phyloP scores from a whole-genome alignment of 2,888 invertebrate species.

The Ornithoptera priamus region DNA sequence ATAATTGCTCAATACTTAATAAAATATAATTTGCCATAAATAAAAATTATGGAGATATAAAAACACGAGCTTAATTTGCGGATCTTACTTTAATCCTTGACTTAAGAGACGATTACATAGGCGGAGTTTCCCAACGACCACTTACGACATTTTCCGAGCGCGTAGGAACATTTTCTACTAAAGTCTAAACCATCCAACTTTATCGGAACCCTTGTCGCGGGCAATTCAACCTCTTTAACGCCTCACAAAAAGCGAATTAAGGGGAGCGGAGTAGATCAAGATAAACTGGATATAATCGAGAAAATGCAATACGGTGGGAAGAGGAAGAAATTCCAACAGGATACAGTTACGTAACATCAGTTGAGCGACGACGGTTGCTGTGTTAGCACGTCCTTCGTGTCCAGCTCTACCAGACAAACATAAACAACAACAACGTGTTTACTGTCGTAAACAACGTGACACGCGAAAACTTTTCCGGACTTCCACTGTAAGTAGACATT shows the following conservation, averaged over 20 bases:
- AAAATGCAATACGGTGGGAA: conserved; percentile 56
- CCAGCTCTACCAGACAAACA: conserved; percentile 45
- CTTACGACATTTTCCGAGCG: conserved; percentile 59
- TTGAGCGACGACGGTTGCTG: conserved; percentile 54
- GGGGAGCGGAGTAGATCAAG: conserved; percentile 43
- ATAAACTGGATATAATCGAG: conserved; percentile 44
- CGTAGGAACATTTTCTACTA: conserved; percentile 44
- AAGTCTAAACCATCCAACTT: conserved; percentile 42
- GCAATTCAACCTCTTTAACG: conserved; percentile 16
- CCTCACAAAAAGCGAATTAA: not conserved
- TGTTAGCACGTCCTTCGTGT: conserved; percentile 51
- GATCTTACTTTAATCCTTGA: conserved; percentile 34
- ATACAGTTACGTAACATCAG: conserved; percentile 74
- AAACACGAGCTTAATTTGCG: not conserved
- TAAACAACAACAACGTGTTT: conserved; percentile 78
- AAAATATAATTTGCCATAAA: too few species aligned
- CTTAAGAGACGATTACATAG: conserved; percentile 43
- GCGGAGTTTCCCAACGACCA: conserved; percentile 56
- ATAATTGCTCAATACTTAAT: too few species aligned
- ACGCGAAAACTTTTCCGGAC: conserved; percentile 42
- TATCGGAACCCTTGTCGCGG: conserved; percentile 38
- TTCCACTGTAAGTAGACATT: conserved; percentile 37
- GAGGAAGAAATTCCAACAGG: conserved; percentile 62
- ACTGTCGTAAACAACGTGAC: conserved; percentile 66
- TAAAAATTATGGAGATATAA: too few species aligned